Percentiles rank a stretch among this genome's conserved stretches.
Conservation (phyloP, 2,113 vertebrate species). For the Osmerus eperlanus region DNA sequence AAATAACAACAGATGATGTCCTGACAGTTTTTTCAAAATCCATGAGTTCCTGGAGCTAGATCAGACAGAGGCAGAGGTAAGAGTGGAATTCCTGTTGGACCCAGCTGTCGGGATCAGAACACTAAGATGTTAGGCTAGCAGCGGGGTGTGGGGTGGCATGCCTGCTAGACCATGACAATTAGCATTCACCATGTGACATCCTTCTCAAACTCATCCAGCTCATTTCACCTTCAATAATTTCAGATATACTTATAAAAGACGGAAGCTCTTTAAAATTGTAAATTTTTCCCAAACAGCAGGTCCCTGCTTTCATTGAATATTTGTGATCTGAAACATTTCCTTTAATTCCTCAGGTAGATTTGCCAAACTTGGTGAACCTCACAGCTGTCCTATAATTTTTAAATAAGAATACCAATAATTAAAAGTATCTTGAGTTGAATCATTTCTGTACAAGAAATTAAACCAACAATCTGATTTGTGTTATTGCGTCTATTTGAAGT, state of each 20-base stretch:
- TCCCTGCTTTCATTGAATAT: too few species aligned
- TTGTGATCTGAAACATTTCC: too few species aligned
- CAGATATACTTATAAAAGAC: too few species aligned
- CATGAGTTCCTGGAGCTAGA: constrained; percentile 91
- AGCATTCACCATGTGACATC: constrained; percentile 81
- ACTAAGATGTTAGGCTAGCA: constrained; percentile 81
- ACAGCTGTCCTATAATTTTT: too few species aligned
- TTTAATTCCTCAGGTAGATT: too few species aligned
- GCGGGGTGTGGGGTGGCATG: constrained; percentile 69
- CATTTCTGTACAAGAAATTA: too few species aligned
- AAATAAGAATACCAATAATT: too few species aligned
- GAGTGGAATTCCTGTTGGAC: constrained; percentile 84
- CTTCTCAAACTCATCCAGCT: constrained; percentile 56
- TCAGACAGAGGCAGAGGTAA: constrained; percentile 66
- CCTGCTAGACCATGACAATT: constrained; percentile 86
- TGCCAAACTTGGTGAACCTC: too few species aligned
- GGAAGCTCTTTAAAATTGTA: too few species aligned
- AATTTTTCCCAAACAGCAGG: too few species aligned
- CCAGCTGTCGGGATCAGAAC: constrained; percentile 89
- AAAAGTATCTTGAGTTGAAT: too few species aligned
- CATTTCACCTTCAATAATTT: constrained; percentile 19
- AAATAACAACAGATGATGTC: constrained; percentile 76
- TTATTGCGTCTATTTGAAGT: constrained; percentile 21
- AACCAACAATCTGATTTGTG: background rate
- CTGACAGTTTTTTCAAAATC: constrained; percentile 87